Conservation (phyloP, 2,888 invertebrate genomes). For the Ellobium chinense region DNA sequence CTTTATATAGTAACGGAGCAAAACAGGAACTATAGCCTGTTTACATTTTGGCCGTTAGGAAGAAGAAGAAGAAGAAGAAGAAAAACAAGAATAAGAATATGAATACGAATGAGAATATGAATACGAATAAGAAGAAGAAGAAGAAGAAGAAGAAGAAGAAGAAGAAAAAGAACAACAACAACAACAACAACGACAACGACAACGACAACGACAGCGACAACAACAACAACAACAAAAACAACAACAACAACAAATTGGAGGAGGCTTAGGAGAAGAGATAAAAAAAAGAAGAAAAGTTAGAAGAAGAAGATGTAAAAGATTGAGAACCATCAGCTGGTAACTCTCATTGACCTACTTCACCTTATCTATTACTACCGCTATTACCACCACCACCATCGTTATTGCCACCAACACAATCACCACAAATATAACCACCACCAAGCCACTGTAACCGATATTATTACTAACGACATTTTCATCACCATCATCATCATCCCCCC, state of each 20-base stretch:
- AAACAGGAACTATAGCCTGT: no score
- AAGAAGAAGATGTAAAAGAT: neutral
- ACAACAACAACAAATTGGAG: neutral
- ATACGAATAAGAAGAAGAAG: neutral
- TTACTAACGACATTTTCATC: no score
- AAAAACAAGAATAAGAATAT: constrained; percentile 2
- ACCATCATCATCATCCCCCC: no score
- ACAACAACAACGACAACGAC: neutral
- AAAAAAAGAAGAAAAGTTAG: neutral
- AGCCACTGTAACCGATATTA: no score
- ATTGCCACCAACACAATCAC: no score
- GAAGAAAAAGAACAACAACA: constrained; percentile 4
- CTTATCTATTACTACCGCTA: no score
- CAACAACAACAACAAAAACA: neutral
- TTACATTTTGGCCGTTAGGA: no score
- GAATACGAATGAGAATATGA: neutral
- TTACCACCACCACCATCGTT: no score
- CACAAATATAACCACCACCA: no score
- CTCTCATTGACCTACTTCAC: no score
- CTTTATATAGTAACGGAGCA: no score
- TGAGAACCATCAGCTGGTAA: no score
- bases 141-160: constrained; percentile 9
- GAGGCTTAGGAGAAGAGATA: neutral
- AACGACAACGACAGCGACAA: neutral
- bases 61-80: constrained; percentile 6